A percentile compares a stretch with the other conserved stretches of the same genome.
phyloP scores from a whole-genome alignment of 2,888 invertebrate genomes.

The Heteromurus nitidus region DNA sequence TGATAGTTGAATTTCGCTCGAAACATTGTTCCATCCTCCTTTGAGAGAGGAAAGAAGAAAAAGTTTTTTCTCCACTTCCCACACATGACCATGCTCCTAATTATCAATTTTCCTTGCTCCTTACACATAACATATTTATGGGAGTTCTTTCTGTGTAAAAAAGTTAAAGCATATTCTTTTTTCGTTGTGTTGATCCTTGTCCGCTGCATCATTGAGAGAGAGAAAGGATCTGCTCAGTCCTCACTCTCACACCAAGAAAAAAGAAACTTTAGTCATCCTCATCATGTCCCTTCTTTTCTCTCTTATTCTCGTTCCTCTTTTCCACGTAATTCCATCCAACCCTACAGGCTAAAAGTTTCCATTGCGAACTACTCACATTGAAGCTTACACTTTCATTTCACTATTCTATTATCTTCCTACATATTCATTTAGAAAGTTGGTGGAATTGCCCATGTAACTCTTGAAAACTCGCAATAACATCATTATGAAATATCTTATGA shows the following conservation, averaged over 20 bases:
- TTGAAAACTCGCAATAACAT: slow-evolving; percentile 52
- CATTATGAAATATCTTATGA: slow-evolving; percentile 61
- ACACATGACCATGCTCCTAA: slow-evolving; percentile 46
- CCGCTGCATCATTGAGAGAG: too few relatives aligned
- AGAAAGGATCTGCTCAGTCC: neutral
- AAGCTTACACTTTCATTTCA: slow-evolving; percentile 13
- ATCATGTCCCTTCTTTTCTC: slow-evolving; percentile 25
- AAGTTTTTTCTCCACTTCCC: slow-evolving; percentile 39
- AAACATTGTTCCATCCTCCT: too few relatives aligned
- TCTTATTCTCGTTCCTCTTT: neutral
- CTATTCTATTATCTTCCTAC: slow-evolving; percentile 51
- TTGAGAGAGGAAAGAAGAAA: slow-evolving; percentile 9
- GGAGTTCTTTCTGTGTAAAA: slow-evolving; percentile 19
- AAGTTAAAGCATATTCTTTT: slow-evolving; percentile 47
- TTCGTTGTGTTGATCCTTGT: neutral
- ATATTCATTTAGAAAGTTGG: slow-evolving; percentile 61
- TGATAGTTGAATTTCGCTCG: too few relatives aligned
- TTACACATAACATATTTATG: slow-evolving; percentile 18
- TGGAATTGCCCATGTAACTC: slow-evolving; percentile 53
- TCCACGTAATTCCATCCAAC: too few relatives aligned
- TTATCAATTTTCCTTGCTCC: slow-evolving; percentile 49
- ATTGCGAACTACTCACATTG: neutral
- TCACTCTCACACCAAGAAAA: slow-evolving; percentile 6
- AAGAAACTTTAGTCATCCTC: slow-evolving; percentile 10
- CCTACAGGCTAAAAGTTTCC: neutral